phyloP scores from a whole-genome alignment of 2,888 invertebrate species.

The Caenorhabditis sp. region DNA sequence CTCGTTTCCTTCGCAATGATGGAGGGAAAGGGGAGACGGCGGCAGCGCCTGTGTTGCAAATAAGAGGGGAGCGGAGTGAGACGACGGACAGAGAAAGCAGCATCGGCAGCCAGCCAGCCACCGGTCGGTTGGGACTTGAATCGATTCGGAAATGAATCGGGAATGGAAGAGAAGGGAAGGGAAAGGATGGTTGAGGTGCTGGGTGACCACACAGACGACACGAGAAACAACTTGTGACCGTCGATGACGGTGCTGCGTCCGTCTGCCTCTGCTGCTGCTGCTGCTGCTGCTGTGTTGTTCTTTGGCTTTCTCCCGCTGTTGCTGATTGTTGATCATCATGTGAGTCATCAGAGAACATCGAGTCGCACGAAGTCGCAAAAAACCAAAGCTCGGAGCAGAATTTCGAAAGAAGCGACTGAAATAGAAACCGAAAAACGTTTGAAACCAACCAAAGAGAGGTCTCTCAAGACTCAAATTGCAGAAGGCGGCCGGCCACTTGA shows the following conservation, averaged over 20 bases:
- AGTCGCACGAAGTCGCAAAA: neutral
- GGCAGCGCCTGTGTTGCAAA: constrained; percentile 31
- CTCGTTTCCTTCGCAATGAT: neutral
- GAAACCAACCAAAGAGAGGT: neutral
- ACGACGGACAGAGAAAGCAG: constrained; percentile 8
- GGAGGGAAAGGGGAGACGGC: no score
- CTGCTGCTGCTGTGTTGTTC: constrained; percentile 16
- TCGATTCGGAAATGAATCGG: constrained; percentile 17
- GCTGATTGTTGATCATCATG: constrained; percentile 22
- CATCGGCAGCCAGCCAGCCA: no score
- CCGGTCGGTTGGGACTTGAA: neutral
- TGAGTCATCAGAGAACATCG: constrained; percentile 17
- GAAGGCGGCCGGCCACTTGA: constrained; percentile 23
- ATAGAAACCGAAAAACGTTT: no score
- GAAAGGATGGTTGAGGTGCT: no score
- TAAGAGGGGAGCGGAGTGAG: constrained; percentile 14
- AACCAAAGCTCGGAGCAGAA: neutral
- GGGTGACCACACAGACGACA: neutral
- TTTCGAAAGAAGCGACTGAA: neutral
- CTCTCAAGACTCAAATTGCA: constrained; percentile 7
- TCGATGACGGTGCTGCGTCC: constrained; percentile 8
- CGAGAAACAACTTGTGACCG: constrained; percentile 14
- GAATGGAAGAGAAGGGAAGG: neutral
- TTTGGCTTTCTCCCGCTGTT: neutral
- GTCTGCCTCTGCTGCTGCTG: no score